These are phyloP conservation scores for Solenopsis fugax DNA, from an alignment of 1,140 invertebrate genomes.

Conservation along the genomic window DNA sequence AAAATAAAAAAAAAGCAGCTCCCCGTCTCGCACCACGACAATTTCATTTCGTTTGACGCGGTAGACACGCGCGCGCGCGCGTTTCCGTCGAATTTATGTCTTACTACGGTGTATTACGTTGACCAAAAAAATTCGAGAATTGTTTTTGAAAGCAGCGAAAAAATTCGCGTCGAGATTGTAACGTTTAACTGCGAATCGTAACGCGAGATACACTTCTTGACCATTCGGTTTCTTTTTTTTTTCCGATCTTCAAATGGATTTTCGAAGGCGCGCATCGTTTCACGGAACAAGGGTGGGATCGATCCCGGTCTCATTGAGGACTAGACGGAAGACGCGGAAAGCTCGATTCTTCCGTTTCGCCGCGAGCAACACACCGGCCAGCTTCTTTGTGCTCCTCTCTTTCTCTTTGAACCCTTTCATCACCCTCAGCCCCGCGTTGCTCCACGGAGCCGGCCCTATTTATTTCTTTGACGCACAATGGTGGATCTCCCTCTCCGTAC, in stretches of 20 bases:
- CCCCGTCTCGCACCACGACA: neutral
- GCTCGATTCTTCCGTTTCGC: constrained; percentile 35
- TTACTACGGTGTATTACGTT: neutral
- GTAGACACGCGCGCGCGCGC: neutral
- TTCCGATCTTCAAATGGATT: neutral
- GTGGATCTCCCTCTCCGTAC: constrained; percentile 4
- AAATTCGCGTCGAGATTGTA: neutral
- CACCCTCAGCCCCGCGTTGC: constrained; percentile 8
- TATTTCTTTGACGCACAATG: constrained; percentile 67
- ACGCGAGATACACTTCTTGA: neutral
- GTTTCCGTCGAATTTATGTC: neutral
- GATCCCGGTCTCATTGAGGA: constrained; percentile 19
- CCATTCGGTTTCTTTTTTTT: neutral
- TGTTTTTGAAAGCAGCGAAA: neutral
- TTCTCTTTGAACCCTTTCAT: constrained; percentile 39
- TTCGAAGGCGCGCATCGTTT: neutral
- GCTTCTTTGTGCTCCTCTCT: constrained; percentile 27
- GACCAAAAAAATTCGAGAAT: neutral
- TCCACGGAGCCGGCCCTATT: constrained; percentile 43
- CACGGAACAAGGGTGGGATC: neutral
- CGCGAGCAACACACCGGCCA: constrained; percentile 35
- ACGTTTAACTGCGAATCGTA: no score
- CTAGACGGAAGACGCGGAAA: constrained; percentile 32
- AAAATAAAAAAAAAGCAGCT: neutral
- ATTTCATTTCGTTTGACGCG: constrained; percentile 43